These are phyloP conservation scores for Heliconius cydno DNA, from an alignment of 2,888 invertebrate species.

Conservation along the genomic window DNA sequence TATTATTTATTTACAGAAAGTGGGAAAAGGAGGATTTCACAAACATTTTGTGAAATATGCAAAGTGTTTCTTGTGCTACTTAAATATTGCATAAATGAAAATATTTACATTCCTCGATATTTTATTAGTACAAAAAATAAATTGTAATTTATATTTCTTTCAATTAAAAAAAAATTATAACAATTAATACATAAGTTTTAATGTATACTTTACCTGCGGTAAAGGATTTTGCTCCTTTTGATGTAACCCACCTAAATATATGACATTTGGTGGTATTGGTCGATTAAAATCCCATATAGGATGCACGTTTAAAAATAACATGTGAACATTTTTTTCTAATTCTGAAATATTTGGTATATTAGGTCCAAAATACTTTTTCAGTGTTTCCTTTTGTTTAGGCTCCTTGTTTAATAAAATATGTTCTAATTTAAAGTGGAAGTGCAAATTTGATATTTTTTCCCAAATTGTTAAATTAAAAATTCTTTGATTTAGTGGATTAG, in stretches of 20 bases:
- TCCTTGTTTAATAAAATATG: constrained; percentile 33
- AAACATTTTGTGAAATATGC: too few species aligned
- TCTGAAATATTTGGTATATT: constrained; percentile 50
- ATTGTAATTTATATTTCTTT: too few species aligned
- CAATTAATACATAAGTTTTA: not conserved
- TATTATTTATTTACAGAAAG: too few species aligned
- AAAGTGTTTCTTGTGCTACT: too few species aligned
- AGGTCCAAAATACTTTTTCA: constrained; percentile 52
- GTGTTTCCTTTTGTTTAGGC: constrained; percentile 40
- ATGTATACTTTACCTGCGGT: constrained; percentile 57
- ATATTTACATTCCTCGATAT: too few species aligned
- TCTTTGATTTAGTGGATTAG: constrained; percentile 43
- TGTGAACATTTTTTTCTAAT: constrained; percentile 57
- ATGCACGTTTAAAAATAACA: constrained; percentile 69
- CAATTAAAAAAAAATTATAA: too few species aligned
- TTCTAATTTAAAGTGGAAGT: constrained; percentile 39
- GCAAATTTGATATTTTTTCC: constrained; percentile 50
- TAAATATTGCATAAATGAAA: too few species aligned
- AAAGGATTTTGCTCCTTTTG: constrained; percentile 57
- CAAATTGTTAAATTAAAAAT: constrained; percentile 49
- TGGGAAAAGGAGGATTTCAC: too few species aligned
- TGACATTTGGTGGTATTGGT: constrained; percentile 65
- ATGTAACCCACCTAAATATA: constrained; percentile 71
- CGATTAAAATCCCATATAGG: constrained; percentile 60
- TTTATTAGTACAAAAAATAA: too few species aligned